phyloP scores from a whole-genome alignment of 2,113 vertebrate genomes.

The Dasyprocta punctata region DNA sequence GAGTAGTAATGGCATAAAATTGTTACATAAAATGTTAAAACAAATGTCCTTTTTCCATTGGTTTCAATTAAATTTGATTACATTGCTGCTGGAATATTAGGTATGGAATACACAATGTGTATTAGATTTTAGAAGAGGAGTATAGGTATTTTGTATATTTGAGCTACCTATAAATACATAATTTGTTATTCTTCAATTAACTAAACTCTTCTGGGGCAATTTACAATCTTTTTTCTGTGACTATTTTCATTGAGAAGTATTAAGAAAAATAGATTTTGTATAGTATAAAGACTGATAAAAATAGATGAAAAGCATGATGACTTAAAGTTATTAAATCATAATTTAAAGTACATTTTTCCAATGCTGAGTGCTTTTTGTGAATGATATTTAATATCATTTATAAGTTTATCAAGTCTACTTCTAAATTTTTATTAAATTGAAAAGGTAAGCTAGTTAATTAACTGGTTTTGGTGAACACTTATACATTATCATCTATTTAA shows the following conservation, averaged over 20 bases:
- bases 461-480: not conserved
- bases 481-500: not conserved
- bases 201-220: conserved; percentile 29
- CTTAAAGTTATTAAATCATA: not conserved
- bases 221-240: no score
- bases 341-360: not conserved
- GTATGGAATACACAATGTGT: not conserved
- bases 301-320: not conserved
- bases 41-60: not conserved
- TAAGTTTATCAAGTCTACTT: not conserved
- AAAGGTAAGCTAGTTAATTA: not conserved
- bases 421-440: not conserved
- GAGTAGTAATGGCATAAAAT: not conserved
- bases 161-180: not conserved
- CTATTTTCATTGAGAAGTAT: no score
- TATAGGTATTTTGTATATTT: not conserved
- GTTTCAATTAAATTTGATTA: not conserved
- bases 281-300: not conserved
- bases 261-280: no score
- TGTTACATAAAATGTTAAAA: not conserved
- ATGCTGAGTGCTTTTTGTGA: not conserved
- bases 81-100: not conserved
- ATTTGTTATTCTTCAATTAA: conserved; percentile 40
- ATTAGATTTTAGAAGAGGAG: not conserved
- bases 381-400: not conserved